Percentiles rank a stretch among this genome's conserved stretches.
Conservation (phyloP, 2,113 vertebrate species). For the Nanorana parkeri region DNA sequence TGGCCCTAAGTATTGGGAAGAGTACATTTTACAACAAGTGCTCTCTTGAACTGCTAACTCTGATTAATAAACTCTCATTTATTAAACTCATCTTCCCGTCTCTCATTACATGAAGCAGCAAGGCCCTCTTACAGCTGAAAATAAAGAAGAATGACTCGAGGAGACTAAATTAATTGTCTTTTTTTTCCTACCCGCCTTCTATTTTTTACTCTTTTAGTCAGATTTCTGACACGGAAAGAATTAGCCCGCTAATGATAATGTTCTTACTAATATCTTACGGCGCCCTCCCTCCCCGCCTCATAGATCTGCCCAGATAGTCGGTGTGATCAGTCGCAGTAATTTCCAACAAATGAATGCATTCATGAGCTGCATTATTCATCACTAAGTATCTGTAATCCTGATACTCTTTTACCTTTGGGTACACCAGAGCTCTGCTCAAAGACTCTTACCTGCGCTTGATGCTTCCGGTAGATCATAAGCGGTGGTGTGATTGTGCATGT, state of each 20-base stretch:
- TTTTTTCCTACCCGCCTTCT: neutral
- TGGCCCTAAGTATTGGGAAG: too few species aligned
- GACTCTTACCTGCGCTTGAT: neutral
- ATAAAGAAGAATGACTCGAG: neutral
- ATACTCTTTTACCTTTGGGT: slow-evolving; percentile 38
- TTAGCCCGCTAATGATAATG: slow-evolving; percentile 31
- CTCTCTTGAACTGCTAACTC: too few species aligned
- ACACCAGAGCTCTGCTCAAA: neutral
- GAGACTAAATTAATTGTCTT: slow-evolving; percentile 4
- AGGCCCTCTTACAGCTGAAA: slow-evolving; percentile 19
- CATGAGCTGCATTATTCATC: slow-evolving; percentile 36
- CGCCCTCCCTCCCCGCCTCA: slow-evolving; percentile 1
- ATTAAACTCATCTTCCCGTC: too few species aligned
- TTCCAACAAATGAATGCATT: slow-evolving; percentile 34
- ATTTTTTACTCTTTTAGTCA: slow-evolving; percentile 19
- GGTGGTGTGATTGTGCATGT: neutral
- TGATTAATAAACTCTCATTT: too few species aligned
- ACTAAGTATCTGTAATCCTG: slow-evolving; percentile 34
- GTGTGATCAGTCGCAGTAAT: slow-evolving; percentile 23
- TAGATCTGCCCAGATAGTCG: neutral
- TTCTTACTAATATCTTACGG: slow-evolving; percentile 7
- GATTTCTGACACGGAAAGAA: slow-evolving; percentile 8
- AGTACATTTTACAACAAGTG: too few species aligned
- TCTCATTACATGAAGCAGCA: neutral
- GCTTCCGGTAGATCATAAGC: slow-evolving; percentile 27